Percentiles rank a stretch among this genome's conserved stretches.
Evolutionary conservation across 2,888 invertebrate genomes (phyloP).

Genomic region (Spodoptera littoralis): DNA sequence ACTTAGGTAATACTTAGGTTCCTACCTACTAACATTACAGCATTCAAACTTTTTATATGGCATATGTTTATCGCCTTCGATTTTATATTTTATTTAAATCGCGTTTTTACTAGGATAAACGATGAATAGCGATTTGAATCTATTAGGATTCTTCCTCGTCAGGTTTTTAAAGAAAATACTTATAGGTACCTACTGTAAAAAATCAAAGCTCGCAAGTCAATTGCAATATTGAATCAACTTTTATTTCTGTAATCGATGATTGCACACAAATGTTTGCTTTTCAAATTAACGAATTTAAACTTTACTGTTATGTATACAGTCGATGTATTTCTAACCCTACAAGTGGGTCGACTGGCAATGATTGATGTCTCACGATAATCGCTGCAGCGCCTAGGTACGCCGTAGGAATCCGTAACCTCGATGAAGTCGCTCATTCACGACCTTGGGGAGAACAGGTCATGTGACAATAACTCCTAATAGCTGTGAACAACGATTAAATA

Average conservation of each 20-base stretch:
- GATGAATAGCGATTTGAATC: constrained; percentile 11
- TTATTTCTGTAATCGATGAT: too few species aligned
- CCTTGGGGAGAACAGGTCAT: constrained; percentile 31
- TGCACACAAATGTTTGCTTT: too few species aligned
- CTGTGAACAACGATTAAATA: constrained; percentile 10
- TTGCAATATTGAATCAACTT: too few species aligned
- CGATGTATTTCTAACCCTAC: constrained; percentile 11
- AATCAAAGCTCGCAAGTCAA: not conserved
- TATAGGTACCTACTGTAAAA: not conserved
- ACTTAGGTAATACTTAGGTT: not conserved
- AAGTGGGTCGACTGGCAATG: constrained; percentile 24
- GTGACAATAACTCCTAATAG: constrained; percentile 30
- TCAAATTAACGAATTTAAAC: too few species aligned
- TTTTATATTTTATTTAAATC: constrained; percentile 20
- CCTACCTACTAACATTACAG: too few species aligned
- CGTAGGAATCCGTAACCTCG: constrained; percentile 46
- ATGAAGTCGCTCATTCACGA: constrained; percentile 36
- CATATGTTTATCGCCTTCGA: constrained; percentile 27
- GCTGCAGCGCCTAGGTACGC: constrained; percentile 16
- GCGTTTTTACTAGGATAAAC: constrained; percentile 14
- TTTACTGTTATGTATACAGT: constrained; percentile 12
- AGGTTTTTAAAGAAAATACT: not conserved
- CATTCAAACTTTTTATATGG: too few species aligned
- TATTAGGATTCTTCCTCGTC: constrained; percentile 7
- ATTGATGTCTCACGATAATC: constrained; percentile 45